phyloP scores from a whole-genome alignment of 1,140 invertebrate genomes.

The Dreissena rostriformis region DNA sequence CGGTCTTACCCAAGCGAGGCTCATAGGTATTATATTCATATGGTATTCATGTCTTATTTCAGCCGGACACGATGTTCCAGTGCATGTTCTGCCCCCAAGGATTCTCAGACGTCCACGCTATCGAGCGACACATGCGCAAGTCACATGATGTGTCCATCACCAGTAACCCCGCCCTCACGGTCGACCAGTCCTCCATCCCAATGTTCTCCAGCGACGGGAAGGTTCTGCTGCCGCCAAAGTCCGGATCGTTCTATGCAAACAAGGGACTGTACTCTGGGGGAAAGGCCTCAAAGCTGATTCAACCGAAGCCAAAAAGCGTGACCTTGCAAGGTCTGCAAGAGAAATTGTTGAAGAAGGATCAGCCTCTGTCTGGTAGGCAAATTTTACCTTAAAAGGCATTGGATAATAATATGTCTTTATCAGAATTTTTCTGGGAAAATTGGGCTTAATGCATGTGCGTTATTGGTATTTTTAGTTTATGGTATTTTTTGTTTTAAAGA shows the following conservation, averaged over 20 bases:
- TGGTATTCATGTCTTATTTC: not conserved
- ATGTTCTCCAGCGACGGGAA: constrained; percentile 32
- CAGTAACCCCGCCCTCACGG: constrained; percentile 12
- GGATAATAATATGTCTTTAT: too few species aligned
- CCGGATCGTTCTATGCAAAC: not conserved
- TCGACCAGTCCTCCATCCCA: constrained; percentile 12
- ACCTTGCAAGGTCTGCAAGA: constrained; percentile 52
- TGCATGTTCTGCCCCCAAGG: constrained; percentile 67
- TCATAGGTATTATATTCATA: too few species aligned
- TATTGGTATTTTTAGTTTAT: too few species aligned
- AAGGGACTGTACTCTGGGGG: not conserved
- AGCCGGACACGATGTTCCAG: constrained; percentile 52
- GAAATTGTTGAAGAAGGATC: constrained; percentile 46
- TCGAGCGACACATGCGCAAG: constrained; percentile 62
- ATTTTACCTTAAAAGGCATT: too few species aligned
- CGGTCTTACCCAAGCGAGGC: too few species aligned
- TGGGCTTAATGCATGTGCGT: too few species aligned
- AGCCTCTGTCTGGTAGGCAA: not conserved
- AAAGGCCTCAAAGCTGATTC: not conserved
- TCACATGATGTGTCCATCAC: constrained; percentile 52
- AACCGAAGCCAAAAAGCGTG: constrained; percentile 21
- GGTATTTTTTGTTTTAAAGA: too few species aligned
- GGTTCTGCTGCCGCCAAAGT: constrained; percentile 25
- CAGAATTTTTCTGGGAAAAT: too few species aligned
- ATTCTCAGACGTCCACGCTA: constrained; percentile 48